Percentiles rank a stretch among this genome's conserved stretches.
These are phyloP conservation scores for Centropus bengalensis DNA, from an alignment of 2,113 vertebrate genomes.

Conservation along the genomic window DNA sequence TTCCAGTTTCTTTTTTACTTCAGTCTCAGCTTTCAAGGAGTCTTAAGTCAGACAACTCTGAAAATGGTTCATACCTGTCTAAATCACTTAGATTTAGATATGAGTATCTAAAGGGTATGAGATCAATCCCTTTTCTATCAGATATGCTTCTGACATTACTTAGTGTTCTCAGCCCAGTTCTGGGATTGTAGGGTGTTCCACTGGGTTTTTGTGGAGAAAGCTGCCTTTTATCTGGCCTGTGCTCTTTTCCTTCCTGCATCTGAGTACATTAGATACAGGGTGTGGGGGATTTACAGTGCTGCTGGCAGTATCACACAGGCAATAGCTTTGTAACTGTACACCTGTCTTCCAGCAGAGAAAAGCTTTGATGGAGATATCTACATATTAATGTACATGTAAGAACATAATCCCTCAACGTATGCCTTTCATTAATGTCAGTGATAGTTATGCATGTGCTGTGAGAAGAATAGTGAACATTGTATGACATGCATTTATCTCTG, in stretches of 20 bases:
- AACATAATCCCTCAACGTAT: constrained; percentile 3
- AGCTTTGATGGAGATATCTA: constrained; percentile 44
- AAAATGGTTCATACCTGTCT: background rate
- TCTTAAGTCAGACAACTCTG: background rate
- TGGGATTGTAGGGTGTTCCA: background rate
- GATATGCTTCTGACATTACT: background rate
- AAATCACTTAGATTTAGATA: background rate
- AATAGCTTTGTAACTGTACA: constrained; percentile 38
- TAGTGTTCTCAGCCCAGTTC: background rate
- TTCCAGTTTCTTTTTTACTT: background rate
- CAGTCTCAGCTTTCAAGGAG: background rate
- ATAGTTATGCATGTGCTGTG: background rate
- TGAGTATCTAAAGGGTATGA: no score
- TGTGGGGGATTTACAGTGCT: constrained; percentile 41
- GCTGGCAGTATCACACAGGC: constrained; percentile 46
- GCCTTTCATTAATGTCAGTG: background rate
- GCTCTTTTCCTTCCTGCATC: constrained; percentile 20
- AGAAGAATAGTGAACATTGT: background rate
- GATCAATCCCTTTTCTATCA: background rate
- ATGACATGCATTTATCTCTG: background rate
- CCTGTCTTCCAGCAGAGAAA: constrained; percentile 32
- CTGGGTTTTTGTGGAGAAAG: constrained; percentile 19
- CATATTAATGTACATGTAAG: constrained; percentile 12
- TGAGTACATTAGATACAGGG: constrained; percentile 36
- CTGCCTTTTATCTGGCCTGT: background rate